Base-by-base conservation (phyloP, 2,888 invertebrate species). In the Clanis bilineata region DNA sequence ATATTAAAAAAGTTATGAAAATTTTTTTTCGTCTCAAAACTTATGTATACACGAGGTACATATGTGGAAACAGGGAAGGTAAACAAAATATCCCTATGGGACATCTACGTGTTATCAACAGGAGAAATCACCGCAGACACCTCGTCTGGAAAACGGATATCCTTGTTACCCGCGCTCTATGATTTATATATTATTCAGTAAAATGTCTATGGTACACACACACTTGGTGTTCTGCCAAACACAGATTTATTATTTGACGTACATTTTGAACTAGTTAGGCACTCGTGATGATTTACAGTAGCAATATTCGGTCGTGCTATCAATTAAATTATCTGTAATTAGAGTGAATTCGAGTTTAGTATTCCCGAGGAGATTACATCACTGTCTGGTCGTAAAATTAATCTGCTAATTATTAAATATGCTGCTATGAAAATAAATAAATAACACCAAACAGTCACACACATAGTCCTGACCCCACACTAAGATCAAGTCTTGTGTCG, bases 241-340 rank as follows among this genome's bases (percentile, higher is more conserved):
- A 73, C 67, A 73, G 74, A 83, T 84, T 81, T 84, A 84, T 82
- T 78, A 76, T 77, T 77, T 84, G 85, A 85, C 85, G 83, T 76
- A 28, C 7, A 7, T 15, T 47, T 9, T 25, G 23, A 25, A 47
- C n/a, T 4, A 15, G 23, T n/a, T 25, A 15, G 25, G 25, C 25
- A n/a, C 25, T 47, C 15, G 28, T 28, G 41, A 18, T 41, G 41
- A 36, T 36, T 36, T 41, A 41, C 41, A 15, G 41, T n/a, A 15
- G 18, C n/a, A 39, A n/a, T 32, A 5, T 32, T 6, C 41, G 41
- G 41, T 5, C 2, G 41, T 41, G 41, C 18, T 41, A 18, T 41
- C 41, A 41, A 41, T 18, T 1, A 18, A 41, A 41, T 18, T 1
- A 18, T 41, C 15, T 5, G 18, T 41, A 41, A 18, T 18, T 41